A percentile compares a stretch with the other conserved stretches of the same genome.
These are phyloP conservation scores for Strongylocentrotus purpuratus DNA, from an alignment of 35 echinoderm and acorn worm species.

Conservation along the genomic window DNA sequence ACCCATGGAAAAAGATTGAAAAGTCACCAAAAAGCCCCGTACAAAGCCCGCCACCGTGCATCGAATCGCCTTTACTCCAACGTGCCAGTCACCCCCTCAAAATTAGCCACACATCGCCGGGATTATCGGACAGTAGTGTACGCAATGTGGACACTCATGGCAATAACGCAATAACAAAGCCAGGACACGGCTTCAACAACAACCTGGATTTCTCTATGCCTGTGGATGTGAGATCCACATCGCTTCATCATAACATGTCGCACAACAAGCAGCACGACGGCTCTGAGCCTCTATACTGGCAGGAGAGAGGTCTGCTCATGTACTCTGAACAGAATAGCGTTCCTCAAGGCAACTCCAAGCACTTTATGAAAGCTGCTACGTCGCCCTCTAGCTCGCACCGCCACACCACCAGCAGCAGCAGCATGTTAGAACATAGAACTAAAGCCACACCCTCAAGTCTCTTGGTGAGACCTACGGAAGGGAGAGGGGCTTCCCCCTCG, in stretches of 20 bases:
- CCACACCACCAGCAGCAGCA: neutral
- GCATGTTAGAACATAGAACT: neutral
- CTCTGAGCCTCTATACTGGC: conserved; percentile 23
- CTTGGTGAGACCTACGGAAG: conserved; percentile 13
- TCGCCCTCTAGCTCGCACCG: conserved; percentile 22
- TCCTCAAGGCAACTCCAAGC: conserved; percentile 16
- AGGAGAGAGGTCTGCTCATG: conserved; percentile 26
- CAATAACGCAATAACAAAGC: neutral
- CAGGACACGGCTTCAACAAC: conserved; percentile 63
- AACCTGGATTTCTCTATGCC: conserved; percentile 63
- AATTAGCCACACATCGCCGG: neutral
- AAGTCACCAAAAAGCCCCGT: conserved; percentile 23
- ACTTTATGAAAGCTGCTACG: conserved; percentile 1
- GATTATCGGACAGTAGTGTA: neutral
- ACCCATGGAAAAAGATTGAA: conserved; percentile 67
- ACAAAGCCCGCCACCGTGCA: neutral
- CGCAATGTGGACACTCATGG: neutral
- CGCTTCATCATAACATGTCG: conserved; percentile 74
- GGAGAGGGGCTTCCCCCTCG: neutral
- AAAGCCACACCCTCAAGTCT: conserved; percentile 47
- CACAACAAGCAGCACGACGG: conserved; percentile 57
- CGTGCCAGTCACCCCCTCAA: conserved; percentile 27
- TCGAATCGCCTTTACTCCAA: conserved; percentile 33
- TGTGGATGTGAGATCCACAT: conserved; percentile 36
- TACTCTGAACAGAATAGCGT: conserved; percentile 36